Conservation (phyloP, 2,113 vertebrate species). For the Choloepus hoffmanni region DNA sequence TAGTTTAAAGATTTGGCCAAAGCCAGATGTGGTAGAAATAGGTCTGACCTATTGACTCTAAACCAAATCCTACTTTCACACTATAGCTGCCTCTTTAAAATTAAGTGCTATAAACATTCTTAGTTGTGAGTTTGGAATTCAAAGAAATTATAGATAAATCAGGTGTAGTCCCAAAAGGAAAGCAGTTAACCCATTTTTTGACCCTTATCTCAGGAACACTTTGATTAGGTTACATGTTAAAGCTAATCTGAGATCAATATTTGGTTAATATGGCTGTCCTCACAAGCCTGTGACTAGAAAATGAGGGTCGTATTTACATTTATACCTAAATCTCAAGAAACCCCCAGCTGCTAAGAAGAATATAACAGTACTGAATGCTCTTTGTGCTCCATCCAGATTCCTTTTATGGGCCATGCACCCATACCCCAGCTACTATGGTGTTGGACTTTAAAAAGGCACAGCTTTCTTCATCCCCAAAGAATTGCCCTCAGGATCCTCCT, state of each 20-base stretch:
- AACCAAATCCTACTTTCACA: not conserved
- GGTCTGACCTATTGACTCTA: not conserved
- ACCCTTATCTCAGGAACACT: not conserved
- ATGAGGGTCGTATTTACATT: not conserved
- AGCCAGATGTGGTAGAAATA: slow-evolving; percentile 2
- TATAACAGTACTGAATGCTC: not conserved
- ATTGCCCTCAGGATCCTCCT: not conserved
- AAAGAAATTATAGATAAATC: slow-evolving; percentile 39
- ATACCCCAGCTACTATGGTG: too few relatives aligned
- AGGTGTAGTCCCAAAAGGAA: not conserved
- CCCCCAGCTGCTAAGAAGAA: not conserved
- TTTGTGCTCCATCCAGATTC: not conserved
- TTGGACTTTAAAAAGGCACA: not conserved
- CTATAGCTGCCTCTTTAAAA: not conserved
- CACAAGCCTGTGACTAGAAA: not conserved
- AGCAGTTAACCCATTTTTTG: slow-evolving; percentile 29
- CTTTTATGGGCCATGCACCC: not conserved
- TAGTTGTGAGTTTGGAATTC: not conserved
- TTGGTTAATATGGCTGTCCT: not conserved
- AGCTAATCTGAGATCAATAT: slow-evolving; percentile 35
- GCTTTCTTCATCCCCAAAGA: not conserved
- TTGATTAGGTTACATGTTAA: not conserved
- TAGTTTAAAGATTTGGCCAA: not conserved
- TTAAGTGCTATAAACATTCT: not conserved
- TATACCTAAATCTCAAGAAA: not conserved